Evolutionary conservation across 2,888 invertebrate genomes (phyloP).

Genomic region (Lomographa bimaculata): DNA sequence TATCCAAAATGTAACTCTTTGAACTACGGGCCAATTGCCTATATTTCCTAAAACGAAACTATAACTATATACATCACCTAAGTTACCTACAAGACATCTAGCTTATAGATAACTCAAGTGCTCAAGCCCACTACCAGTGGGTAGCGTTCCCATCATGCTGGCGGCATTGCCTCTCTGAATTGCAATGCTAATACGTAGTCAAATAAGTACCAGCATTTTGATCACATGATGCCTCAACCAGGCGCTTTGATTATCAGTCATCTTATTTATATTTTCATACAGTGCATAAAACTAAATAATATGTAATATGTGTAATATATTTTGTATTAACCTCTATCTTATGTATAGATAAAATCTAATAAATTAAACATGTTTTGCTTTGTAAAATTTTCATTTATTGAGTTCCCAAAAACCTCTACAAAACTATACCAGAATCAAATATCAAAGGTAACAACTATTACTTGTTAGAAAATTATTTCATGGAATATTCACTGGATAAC

Average conservation of each 20-base stretch:
- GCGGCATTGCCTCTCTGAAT: too few relatives aligned
- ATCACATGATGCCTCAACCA: too few relatives aligned
- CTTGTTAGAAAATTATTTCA: constrained; percentile 46
- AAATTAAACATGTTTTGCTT: constrained; percentile 29
- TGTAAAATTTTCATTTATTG: constrained; percentile 71
- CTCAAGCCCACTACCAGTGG: too few relatives aligned
- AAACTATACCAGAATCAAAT: constrained; percentile 76
- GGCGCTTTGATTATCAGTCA: constrained; percentile 1
- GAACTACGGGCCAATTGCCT: too few relatives aligned
- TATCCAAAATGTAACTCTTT: constrained; percentile 92
- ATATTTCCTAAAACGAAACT: too few relatives aligned
- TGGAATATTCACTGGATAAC: constrained; percentile 44
- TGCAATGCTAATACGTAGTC: too few relatives aligned
- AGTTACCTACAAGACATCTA: too few relatives aligned
- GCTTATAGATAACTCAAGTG: too few relatives aligned
- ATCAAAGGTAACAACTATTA: constrained; percentile 62
- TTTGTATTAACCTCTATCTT: constrained; percentile 1
- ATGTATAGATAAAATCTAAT: constrained; percentile 39
- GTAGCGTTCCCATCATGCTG: too few relatives aligned
- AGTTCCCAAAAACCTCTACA: constrained; percentile 80
- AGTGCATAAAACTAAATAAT: background rate
- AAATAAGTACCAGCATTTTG: too few relatives aligned
- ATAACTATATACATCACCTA: too few relatives aligned
- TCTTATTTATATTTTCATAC: constrained; percentile 13
- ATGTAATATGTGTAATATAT: constrained; percentile 7